phyloP scores from a whole-genome alignment of 2,888 invertebrate genomes.

The Leuctra nigra region DNA sequence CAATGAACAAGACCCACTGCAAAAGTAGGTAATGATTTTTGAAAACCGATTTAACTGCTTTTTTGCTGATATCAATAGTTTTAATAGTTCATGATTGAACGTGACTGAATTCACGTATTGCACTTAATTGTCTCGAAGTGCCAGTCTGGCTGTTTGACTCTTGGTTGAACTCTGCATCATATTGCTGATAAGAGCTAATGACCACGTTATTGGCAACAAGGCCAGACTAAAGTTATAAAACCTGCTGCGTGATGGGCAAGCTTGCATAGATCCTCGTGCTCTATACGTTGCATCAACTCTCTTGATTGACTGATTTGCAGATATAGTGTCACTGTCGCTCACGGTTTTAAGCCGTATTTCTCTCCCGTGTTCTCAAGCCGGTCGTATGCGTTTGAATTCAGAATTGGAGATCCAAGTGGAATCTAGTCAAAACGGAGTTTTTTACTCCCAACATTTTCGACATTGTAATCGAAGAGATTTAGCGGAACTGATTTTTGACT shows the following conservation, averaged over 20 bases:
- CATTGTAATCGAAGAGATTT: constrained; percentile 5
- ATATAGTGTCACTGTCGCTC: background rate
- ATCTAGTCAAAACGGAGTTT: constrained; percentile 19
- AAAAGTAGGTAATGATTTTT: no score
- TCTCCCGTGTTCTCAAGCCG: background rate
- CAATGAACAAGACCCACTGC: no score
- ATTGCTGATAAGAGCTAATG: background rate
- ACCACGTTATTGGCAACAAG: constrained; percentile 1
- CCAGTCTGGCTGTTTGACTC: background rate
- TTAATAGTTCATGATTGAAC: no score
- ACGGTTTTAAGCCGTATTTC: constrained; percentile 3
- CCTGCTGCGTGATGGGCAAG: background rate
- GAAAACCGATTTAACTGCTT: no score
- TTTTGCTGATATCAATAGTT: no score
- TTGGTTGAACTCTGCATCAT: background rate
- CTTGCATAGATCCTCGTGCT: constrained; percentile 3
- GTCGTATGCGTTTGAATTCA: constrained; percentile 18
- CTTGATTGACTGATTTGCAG: background rate
- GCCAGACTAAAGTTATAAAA: constrained; percentile 8
- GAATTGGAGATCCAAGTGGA: constrained; percentile 3
- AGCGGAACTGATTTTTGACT: constrained; percentile 23
- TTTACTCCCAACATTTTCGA: constrained; percentile 6
- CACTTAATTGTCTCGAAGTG: no score
- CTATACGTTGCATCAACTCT: constrained; percentile 3
- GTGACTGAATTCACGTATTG: no score